Conservation (phyloP, 1,140 invertebrate genomes). For the Reticulitermes speratus region DNA sequence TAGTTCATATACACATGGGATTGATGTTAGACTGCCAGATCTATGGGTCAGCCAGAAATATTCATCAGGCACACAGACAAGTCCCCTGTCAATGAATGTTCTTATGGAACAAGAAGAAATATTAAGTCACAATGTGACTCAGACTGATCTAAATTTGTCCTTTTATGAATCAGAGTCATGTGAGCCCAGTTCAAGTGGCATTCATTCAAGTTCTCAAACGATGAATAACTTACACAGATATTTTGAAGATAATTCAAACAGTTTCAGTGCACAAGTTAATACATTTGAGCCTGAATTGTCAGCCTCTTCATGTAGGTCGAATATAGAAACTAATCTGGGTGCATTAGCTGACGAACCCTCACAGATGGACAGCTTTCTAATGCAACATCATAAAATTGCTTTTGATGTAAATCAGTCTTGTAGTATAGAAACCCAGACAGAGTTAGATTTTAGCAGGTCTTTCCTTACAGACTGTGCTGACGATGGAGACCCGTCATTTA, state of each 20-base stretch:
- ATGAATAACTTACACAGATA: conserved; percentile 38
- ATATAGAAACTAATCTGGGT: conserved; percentile 20
- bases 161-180: conserved; percentile 27
- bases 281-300: conserved; percentile 34
- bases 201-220: conserved; percentile 39
- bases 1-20: conserved; percentile 46
- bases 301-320: conserved; percentile 38
- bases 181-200: conserved; percentile 30
- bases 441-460: conserved; percentile 42
- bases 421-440: conserved; percentile 59
- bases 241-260: conserved; percentile 37
- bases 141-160: conserved; percentile 44
- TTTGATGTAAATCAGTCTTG: conserved; percentile 48
- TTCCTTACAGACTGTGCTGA: conserved; percentile 21
- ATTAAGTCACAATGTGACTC: conserved; percentile 44
- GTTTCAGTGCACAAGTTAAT: conserved; percentile 29
- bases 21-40: conserved; percentile 46
- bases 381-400: conserved; percentile 37
- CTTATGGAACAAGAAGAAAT: conserved; percentile 29
- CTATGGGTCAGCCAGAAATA: conserved; percentile 49
- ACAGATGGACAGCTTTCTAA: conserved; percentile 27
- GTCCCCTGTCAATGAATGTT: conserved; percentile 38
- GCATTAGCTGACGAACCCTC: conserved; percentile 44
- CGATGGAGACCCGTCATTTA: conserved; percentile 39
- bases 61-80: conserved; percentile 50